Evolutionary conservation across 2,888 invertebrate species (phyloP).

Genomic region (Mesorhabditis spiculigera): DNA sequence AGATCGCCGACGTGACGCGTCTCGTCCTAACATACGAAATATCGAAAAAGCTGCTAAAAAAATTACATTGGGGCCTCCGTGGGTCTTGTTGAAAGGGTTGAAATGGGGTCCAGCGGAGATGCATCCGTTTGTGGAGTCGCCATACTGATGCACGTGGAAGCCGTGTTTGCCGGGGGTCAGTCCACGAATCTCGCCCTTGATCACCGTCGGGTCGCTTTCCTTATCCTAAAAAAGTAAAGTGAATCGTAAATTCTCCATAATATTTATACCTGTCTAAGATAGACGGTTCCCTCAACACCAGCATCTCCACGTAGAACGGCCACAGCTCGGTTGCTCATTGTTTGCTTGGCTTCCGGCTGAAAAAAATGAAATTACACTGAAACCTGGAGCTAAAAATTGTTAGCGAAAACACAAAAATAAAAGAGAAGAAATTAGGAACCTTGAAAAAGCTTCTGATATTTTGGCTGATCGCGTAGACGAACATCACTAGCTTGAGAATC

Average conservation of each 20-base stretch:
- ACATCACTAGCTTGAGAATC: neutral
- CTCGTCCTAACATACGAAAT: conserved; percentile 35
- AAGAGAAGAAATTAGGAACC: neutral
- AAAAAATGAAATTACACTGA: neutral
- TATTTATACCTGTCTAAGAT: conserved; percentile 41
- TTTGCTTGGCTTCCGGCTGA: conserved; percentile 21
- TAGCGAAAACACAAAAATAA: neutral
- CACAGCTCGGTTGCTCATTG: conserved; percentile 46
- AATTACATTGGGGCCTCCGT: conserved; percentile 57
- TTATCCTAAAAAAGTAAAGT: conserved; percentile 30
- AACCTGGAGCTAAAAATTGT: neutral
- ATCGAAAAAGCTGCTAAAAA: neutral
- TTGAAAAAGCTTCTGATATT: neutral
- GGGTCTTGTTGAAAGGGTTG: conserved; percentile 59
- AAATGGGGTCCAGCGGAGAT: conserved; percentile 59
- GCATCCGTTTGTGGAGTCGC: conserved; percentile 58
- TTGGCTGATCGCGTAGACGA: neutral
- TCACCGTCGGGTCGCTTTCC: conserved; percentile 37
- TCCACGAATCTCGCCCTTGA: conserved; percentile 54
- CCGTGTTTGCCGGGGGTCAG: conserved; percentile 56
- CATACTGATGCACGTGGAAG: conserved; percentile 58
- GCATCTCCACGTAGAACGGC: conserved; percentile 45
- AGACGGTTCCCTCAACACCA: conserved; percentile 42
- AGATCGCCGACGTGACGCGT: conserved; percentile 58
- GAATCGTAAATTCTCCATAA: neutral